Conservation (phyloP, 1,140 invertebrate genomes). For the Melanaphis sacchari region DNA sequence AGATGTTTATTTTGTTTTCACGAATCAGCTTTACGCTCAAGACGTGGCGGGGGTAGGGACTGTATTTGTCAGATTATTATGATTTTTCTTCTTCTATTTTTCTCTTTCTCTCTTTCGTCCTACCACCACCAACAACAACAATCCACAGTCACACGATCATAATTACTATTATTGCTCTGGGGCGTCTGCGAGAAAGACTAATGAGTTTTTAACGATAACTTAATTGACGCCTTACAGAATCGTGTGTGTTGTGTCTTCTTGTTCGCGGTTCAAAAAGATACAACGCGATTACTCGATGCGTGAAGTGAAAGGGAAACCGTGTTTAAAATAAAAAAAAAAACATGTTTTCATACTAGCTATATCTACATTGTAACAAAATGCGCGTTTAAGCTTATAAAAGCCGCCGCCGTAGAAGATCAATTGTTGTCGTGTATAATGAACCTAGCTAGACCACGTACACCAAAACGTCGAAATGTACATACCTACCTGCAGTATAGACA, state of each 20-base stretch:
- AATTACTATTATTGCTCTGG: conserved; percentile 46
- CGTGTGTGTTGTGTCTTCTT: conserved; percentile 39
- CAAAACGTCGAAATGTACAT: not conserved
- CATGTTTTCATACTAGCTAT: not conserved
- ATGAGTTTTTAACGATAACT: conserved; percentile 57
- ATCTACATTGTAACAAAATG: not conserved
- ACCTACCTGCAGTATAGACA: no score
- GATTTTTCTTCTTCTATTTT: not conserved
- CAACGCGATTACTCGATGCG: conserved; percentile 47
- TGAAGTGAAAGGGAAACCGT: conserved; percentile 55
- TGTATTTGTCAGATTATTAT: conserved; percentile 13
- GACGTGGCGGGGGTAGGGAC: not conserved
- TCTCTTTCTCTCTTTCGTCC: not conserved
- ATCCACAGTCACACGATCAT: not conserved
- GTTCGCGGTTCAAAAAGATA: conserved; percentile 37
- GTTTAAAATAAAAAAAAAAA: conserved; percentile 7
- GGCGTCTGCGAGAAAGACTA: conserved; percentile 38
- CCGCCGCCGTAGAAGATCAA: not conserved
- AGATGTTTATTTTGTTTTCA: conserved; percentile 22
- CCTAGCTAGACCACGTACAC: not conserved
- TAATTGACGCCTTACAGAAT: conserved; percentile 45
- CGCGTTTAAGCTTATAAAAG: not conserved
- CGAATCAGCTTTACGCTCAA: not conserved
- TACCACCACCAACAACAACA: not conserved
- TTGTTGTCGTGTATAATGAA: not conserved